A percentile compares a stretch with the other conserved stretches of the same genome.
Conservation (phyloP, 2,113 vertebrate genomes). For the Leptocoma aspasia region DNA sequence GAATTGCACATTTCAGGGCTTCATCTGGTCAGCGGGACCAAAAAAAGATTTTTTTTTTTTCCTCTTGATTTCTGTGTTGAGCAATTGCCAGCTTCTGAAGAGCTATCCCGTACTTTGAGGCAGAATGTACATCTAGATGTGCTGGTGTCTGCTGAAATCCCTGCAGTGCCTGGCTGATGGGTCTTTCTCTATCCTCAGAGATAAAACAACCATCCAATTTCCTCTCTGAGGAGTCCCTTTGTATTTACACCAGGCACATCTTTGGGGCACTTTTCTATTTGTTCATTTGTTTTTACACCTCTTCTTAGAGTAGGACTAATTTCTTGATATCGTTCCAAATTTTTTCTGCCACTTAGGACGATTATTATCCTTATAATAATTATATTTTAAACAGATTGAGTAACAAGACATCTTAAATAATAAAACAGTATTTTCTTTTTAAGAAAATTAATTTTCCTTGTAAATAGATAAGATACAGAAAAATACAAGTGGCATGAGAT, state of each 20-base stretch:
- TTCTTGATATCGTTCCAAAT: not conserved
- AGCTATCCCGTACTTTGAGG: not conserved
- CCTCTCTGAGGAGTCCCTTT: not conserved
- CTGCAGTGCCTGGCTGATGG: not conserved
- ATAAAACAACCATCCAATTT: not conserved
- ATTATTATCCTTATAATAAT: not conserved
- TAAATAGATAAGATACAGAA: constrained; percentile 76
- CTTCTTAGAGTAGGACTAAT: not conserved
- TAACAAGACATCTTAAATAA: constrained; percentile 5
- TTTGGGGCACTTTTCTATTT: not conserved
- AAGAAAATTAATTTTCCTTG: constrained; percentile 57
- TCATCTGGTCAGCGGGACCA: not conserved
- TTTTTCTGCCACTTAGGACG: not conserved
- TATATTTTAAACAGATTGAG: not conserved
- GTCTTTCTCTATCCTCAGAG: not conserved
- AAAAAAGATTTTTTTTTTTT: not conserved
- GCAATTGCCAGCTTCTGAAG: not conserved
- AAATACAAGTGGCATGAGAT: constrained; percentile 65
- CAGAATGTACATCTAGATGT: not conserved
- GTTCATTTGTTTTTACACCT: not conserved
- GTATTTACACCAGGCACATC: not conserved
- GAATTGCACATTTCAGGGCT: not conserved
- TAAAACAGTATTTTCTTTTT: not conserved
- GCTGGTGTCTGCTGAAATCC: not conserved
- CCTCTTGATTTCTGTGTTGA: not conserved